phyloP scores from a whole-genome alignment of 2,797 vertebrate species.

The Emys orbicularis region DNA sequence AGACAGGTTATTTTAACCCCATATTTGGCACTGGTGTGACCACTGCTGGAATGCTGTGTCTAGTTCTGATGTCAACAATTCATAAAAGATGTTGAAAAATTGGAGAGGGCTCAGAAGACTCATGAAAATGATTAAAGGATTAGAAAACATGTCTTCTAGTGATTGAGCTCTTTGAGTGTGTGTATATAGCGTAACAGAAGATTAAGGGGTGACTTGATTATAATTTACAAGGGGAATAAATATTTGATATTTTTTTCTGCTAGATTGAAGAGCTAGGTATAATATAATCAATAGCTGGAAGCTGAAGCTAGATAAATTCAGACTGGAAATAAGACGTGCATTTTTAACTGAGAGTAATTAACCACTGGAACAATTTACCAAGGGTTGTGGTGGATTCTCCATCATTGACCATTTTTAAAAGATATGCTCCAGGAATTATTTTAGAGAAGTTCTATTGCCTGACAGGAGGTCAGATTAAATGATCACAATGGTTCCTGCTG shows the following conservation, averaged over 20 bases:
- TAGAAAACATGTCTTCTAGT: background rate
- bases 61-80: background rate
- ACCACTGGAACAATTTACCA: background rate
- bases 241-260: background rate
- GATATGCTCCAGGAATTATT: background rate
- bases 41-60: background rate
- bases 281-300: background rate
- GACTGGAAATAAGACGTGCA: background rate
- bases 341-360: background rate
- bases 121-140: background rate
- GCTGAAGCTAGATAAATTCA: background rate
- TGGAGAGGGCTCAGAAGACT: background rate
- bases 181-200: background rate
- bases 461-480: background rate
- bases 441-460: background rate
- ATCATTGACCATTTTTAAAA: background rate
- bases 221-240: background rate
- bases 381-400: background rate
- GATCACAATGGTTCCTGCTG: background rate
- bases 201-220: background rate
- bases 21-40: background rate
- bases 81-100: background rate
- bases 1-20: background rate
- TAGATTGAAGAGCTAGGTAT: background rate
- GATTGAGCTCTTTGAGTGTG: background rate